These are phyloP conservation scores for Bombus balteatus DNA, from an alignment of 1,140 invertebrate species.

Conservation along the genomic window DNA sequence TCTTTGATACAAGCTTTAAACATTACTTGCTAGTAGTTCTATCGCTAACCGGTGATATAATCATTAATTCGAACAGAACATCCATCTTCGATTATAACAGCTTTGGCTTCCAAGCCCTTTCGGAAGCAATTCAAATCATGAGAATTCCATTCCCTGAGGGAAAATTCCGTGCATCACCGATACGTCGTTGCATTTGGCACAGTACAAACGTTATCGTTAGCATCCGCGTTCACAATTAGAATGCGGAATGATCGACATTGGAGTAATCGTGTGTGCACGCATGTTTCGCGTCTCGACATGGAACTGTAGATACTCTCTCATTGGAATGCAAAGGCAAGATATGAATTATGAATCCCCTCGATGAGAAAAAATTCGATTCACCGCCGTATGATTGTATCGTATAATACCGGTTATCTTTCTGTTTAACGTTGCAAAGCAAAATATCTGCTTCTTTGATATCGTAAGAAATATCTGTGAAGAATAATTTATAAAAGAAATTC, in stretches of 20 bases:
- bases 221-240: slow-evolving; percentile 28
- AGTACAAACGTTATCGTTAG: slow-evolving; percentile 49
- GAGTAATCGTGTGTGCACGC: slow-evolving; percentile 8
- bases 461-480: not conserved
- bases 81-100: not conserved
- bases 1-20: no score
- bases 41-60: no score
- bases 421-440: not conserved
- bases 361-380: not conserved
- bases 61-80: not conserved
- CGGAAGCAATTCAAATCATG: slow-evolving; percentile 21
- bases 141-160: slow-evolving; percentile 22
- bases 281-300: not conserved
- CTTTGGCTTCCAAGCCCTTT: not conserved
- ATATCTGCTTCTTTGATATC: no score
- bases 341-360: slow-evolving; percentile 34
- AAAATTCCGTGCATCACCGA: slow-evolving; percentile 15
- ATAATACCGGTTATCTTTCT: no score
- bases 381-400: not conserved
- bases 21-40: no score
- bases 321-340: slow-evolving; percentile 41
- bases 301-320: not conserved
- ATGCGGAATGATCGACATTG: slow-evolving; percentile 20
- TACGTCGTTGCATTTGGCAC: slow-evolving; percentile 31
- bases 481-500: not conserved